Evolutionary conservation across 2,888 invertebrate species (phyloP), one percentile per base, ranked within the genome.

Genomic region (Norana najaformis): DNA sequence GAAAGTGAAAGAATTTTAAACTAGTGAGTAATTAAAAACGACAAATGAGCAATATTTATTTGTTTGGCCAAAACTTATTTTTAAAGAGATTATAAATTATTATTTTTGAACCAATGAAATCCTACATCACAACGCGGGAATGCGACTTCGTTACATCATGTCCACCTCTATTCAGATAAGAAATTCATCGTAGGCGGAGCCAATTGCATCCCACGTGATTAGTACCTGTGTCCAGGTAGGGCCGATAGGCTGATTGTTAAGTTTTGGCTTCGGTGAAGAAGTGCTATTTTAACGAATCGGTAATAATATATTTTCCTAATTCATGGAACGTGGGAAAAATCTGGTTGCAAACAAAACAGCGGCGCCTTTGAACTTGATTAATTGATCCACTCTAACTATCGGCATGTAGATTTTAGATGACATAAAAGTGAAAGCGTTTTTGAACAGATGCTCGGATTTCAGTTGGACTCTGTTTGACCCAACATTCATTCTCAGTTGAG

Each of bases 161-260:
- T 47, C 23, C 18, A 41, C 18, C 16, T 47, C 20, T 47, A 23
- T 23, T 47, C 23, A 47, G 47, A 47, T 47, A 6, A 47, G 20
- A 47, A 69, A n/a, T 69, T 69, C 69, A n/a, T 69, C 69, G n/a
- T 69, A 69, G 69, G 69, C 69, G n/a, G 69, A 69, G 69, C 69
- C 69, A n/a, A 69, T n/a, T 11, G 8, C 30, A 69, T 8, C 6
- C 1, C 69, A 69, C 69, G 69, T 69, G 69, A 69, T 69, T 69
- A 6, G 69, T 69, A 69, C 69, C 69, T 69, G 69, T 69, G 69
- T n/a, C 69, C n/a, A 69, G 69, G 69, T 69, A 69, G 69, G 69
- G 30, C n/a, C 30, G 69, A n/a, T 69, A 69, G 69, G 69, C n/a
- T 69, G 69, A 69, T 69, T 30, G 69, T 69, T 69, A n/a, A n/a